phyloP scores from a whole-genome alignment of 2,113 vertebrate species.

The Paradoxurus hermaphroditus region DNA sequence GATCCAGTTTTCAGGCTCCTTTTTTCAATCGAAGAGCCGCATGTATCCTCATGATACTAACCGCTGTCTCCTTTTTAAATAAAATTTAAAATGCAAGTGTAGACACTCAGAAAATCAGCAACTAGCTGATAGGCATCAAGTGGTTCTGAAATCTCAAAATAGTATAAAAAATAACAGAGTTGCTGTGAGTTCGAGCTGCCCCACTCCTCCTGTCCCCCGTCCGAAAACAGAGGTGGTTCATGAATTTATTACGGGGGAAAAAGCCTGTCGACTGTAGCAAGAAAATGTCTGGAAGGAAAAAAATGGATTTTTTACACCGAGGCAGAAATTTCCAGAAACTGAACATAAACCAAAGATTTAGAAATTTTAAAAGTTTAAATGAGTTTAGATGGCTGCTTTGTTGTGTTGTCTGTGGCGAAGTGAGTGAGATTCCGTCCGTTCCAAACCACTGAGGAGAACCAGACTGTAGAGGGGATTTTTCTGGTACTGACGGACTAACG shows the following conservation, averaged over 20 bases:
- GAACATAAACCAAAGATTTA: background rate
- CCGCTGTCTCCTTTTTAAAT: background rate
- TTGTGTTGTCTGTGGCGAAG: background rate
- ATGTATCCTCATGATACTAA: background rate
- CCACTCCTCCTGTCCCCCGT: accelerated
- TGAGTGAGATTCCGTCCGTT: background rate
- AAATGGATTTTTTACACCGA: background rate
- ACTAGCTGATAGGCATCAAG: background rate
- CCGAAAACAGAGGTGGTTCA: background rate
- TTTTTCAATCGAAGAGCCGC: background rate
- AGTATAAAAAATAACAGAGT: background rate
- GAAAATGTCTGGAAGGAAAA: background rate
- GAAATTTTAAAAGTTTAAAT: background rate
- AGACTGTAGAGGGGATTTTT: background rate
- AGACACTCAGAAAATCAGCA: background rate
- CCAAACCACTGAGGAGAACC: background rate
- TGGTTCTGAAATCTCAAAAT: background rate
- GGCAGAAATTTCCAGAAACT: background rate
- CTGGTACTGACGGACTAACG: no score
- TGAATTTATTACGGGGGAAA: background rate
- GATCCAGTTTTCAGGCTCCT: background rate
- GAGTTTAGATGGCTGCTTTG: background rate
- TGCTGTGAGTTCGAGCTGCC: background rate
- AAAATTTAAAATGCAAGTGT: background rate
- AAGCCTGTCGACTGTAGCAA: background rate